Base-by-base conservation (phyloP, 1,140 invertebrate species). In the Thaumetopoea pityocampa region DNA sequence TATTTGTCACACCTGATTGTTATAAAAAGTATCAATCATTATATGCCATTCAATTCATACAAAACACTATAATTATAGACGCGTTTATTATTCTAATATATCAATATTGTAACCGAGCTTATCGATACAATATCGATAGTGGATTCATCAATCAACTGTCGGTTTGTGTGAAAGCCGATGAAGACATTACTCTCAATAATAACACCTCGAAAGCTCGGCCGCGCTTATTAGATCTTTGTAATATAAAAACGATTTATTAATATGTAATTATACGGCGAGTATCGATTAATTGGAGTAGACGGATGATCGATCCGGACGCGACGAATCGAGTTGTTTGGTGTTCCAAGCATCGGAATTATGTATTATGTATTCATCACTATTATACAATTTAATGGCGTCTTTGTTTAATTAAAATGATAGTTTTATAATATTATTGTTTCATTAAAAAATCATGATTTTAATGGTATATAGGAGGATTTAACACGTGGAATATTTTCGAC, bases 151-250 rank as follows among this genome's bases (percentile, higher is more conserved):
- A 62, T 60, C 63, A 62, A 30, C 36, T 15, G 29, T 55, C 54
- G 43, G 38, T 51, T 43, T 41, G 35, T 18, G 30, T 47, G 54
- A 58, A 41, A 53, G 46, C 20, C 24, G 30, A 65, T 64, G 58
- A 65, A 65, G 60, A 59, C 51, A 53, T 67, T 48, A 59, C 41
- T 35, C 24, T 44, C 36, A 35, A 41, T 52, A 66, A 61, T 62
- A 58, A 63, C 58, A 56, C 48, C 42, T 55, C 35, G 29, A 51
- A 41, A 51, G 37, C 30, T 52, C 32, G 27, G 41, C 60, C 53
- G 60, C 55, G 28, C 58, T 68, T 68, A 68, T 68, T 63, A 60
- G 61, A 62, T 63, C 62, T 50, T 47, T 42, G 43, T 63, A 60
- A 61, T 56, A 54, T 54, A 57, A 64, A 67, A 48, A n/a, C 47